These are phyloP conservation scores for Bellardia pandia DNA, from an alignment of 2,888 invertebrate species.

Conservation along the genomic window DNA sequence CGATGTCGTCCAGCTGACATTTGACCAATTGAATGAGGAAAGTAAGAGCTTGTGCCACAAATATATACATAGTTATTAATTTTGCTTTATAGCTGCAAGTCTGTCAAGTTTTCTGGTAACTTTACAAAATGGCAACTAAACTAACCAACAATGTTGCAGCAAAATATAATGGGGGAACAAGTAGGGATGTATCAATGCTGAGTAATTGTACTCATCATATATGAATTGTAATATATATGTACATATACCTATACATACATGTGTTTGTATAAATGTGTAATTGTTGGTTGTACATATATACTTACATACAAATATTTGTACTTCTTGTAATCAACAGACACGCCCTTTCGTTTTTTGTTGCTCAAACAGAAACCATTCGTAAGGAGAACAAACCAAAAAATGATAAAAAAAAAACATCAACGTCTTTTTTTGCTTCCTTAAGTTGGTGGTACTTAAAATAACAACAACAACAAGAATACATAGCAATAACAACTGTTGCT, in stretches of 20 bases:
- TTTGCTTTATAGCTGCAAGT: no score
- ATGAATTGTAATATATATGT: no score
- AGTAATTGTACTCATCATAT: neutral
- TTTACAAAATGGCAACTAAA: slow-evolving; percentile 5
- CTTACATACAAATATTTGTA: slow-evolving; percentile 18
- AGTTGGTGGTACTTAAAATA: slow-evolving; percentile 74
- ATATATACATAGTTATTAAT: no score
- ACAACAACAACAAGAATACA: slow-evolving; percentile 37
- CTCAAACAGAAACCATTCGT: slow-evolving; percentile 13
- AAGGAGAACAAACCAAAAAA: slow-evolving; percentile 2
- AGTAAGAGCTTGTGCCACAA: no score
- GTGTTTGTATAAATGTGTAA: neutral
- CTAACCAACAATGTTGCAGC: neutral
- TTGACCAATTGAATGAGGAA: no score
- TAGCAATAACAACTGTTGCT: slow-evolving; percentile 68
- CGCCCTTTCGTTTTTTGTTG: slow-evolving; percentile 59
- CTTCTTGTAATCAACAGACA: slow-evolving; percentile 64
- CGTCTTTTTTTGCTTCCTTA: slow-evolving; percentile 74
- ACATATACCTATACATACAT: neutral
- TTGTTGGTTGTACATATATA: neutral
- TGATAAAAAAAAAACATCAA: neutral
- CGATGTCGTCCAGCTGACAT: no score
- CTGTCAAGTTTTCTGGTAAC: no score
- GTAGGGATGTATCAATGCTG: neutral
- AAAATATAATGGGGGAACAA: neutral